Evolutionary conservation across 2,888 invertebrate species (phyloP).

Genomic region (Eupithecia subumbrata): DNA sequence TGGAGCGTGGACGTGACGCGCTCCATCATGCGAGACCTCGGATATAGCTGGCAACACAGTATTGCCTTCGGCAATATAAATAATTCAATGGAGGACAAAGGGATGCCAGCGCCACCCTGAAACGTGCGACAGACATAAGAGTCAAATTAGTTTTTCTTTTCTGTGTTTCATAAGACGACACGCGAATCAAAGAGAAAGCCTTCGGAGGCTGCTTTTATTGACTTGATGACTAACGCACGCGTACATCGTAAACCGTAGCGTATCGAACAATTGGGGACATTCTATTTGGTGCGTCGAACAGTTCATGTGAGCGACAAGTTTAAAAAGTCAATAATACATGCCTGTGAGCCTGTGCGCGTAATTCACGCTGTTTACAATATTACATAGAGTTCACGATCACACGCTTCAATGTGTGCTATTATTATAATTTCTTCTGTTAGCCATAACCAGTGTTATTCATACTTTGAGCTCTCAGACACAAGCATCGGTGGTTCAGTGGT

Average conservation of each 20-base stretch:
- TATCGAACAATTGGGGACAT: background rate
- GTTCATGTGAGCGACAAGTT: background rate
- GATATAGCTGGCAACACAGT: constrained; percentile 40
- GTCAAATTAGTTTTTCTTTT: constrained; percentile 55
- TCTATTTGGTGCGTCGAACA: background rate
- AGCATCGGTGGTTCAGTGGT: constrained; percentile 72
- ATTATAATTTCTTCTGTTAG: background rate
- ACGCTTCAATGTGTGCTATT: background rate
- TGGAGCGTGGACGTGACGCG: constrained; percentile 18
- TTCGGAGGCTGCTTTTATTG: background rate
- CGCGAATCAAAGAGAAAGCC: background rate
- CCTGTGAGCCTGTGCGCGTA: background rate
- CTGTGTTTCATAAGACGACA: constrained; percentile 11
- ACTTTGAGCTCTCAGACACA: background rate
- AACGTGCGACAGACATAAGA: constrained; percentile 58
- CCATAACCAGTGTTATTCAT: background rate
- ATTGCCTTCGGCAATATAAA: constrained; percentile 60
- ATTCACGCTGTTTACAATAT: background rate
- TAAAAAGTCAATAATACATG: background rate
- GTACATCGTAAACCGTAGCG: background rate
- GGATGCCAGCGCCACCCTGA: constrained; percentile 38
- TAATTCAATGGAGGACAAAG: constrained; percentile 57
- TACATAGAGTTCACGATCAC: background rate
- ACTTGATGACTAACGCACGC: background rate
- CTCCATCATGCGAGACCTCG: constrained; percentile 23